These are phyloP conservation scores for Micrasema minimum DNA, from an alignment of 1,140 invertebrate species.

Conservation along the genomic window DNA sequence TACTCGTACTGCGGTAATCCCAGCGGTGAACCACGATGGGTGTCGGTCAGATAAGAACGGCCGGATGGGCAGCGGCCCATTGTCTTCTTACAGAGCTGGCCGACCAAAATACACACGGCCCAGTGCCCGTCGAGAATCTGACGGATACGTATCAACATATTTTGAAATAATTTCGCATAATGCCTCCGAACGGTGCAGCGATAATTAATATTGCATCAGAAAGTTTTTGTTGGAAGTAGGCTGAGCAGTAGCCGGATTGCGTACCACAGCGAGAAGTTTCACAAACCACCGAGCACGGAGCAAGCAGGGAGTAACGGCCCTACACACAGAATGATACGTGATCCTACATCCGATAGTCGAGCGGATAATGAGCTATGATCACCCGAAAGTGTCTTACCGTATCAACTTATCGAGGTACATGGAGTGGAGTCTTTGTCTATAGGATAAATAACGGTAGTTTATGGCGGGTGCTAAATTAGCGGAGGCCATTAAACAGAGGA, in stretches of 20 bases:
- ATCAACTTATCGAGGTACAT: not conserved
- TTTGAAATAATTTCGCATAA: constrained; percentile 49
- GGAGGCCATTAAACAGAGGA: constrained; percentile 22
- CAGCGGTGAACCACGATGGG: constrained; percentile 13
- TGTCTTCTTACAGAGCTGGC: constrained; percentile 17
- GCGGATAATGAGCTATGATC: constrained; percentile 8
- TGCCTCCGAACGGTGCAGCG: constrained; percentile 32
- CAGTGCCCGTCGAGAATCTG: constrained; percentile 49
- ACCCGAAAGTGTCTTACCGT: constrained; percentile 16
- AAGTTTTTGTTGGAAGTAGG: constrained; percentile 3
- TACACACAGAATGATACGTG: constrained; percentile 6
- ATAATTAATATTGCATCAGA: constrained; percentile 46
- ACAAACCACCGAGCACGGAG: constrained; percentile 36
- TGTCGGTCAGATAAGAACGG: constrained; percentile 7
- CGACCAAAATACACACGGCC: constrained; percentile 40
- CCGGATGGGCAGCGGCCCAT: constrained; percentile 31
- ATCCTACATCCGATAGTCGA: constrained; percentile 18
- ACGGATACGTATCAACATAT: constrained; percentile 47
- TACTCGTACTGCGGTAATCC: too few relatives aligned
- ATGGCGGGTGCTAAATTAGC: constrained; percentile 23
- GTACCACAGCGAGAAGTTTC: constrained; percentile 44
- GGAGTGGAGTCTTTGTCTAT: too few relatives aligned
- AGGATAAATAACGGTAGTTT: constrained; percentile 13
- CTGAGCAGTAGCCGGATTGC: not conserved
- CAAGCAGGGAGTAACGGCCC: constrained; percentile 2